Conservation (phyloP, 2,888 invertebrate species). For the Lapara coniferarum region DNA sequence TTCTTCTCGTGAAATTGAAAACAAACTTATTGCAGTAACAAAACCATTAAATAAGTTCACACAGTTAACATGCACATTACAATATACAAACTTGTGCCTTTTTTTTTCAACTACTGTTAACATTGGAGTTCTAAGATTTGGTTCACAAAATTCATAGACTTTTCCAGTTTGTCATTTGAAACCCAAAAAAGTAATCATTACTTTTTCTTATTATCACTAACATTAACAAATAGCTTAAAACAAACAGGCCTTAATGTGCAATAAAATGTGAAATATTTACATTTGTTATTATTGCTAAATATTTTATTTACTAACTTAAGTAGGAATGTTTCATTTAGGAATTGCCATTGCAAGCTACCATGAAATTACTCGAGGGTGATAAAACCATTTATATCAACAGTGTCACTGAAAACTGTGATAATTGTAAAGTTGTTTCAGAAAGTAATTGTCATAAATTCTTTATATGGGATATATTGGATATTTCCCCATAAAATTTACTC, state of each 20-base stretch:
- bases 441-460: background rate
- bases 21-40: too few relatives aligned
- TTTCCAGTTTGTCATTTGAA: too few relatives aligned
- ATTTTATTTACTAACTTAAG: background rate
- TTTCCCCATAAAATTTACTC: background rate
- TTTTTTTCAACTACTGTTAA: too few relatives aligned
- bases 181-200: too few relatives aligned
- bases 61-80: background rate
- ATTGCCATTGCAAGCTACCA: slow-evolving; percentile 5
- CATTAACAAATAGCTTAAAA: too few relatives aligned
- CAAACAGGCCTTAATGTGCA: too few relatives aligned
- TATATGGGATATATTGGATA: background rate
- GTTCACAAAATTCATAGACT: too few relatives aligned
- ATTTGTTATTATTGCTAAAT: background rate
- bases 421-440: background rate
- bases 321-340: slow-evolving; percentile 7
- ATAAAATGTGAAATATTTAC: background rate
- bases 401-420: too few relatives aligned
- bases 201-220: too few relatives aligned
- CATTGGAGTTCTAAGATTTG: too few relatives aligned
- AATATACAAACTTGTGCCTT: background rate
- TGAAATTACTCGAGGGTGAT: background rate
- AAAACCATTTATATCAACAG: too few relatives aligned
- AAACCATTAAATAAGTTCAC: background rate
- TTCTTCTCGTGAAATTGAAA: too few relatives aligned